Conservation (phyloP, 2,797 vertebrate species). For the Peromyscus melanophrys region DNA sequence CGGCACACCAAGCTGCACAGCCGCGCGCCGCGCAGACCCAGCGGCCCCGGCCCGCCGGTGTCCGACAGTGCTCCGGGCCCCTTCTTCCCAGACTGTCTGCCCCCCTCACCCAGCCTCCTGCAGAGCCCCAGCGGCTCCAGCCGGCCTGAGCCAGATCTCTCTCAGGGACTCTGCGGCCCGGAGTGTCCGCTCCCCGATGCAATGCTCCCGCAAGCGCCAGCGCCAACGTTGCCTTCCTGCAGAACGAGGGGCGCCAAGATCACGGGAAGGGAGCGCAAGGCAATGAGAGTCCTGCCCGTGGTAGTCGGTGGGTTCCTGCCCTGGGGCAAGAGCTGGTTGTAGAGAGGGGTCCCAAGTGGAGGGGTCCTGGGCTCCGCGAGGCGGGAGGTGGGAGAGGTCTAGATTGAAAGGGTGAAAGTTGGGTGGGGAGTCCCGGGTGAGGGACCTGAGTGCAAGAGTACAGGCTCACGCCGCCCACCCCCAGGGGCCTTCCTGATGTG, state of each 20-base stretch:
- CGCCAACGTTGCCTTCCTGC: constrained; percentile 83
- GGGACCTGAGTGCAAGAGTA: background rate
- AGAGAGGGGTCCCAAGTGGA: background rate
- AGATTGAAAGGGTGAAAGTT: background rate
- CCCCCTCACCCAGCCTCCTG: constrained; percentile 51
- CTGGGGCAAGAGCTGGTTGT: fast-evolving
- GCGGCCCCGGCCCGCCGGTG: constrained; percentile 88
- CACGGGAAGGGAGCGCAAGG: constrained; percentile 95
- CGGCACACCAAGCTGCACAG: constrained; percentile 93
- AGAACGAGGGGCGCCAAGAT: constrained; percentile 92
- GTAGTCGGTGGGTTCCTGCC: constrained; percentile 94
- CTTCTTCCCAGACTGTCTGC: constrained; percentile 82
- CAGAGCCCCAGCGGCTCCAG: constrained; percentile 85
- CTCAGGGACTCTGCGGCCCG: constrained; percentile 87
- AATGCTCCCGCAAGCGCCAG: constrained; percentile 89
- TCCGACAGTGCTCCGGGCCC: constrained; percentile 69
- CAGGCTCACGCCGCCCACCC: background rate
- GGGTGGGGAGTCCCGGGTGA: background rate
- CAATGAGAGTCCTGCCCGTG: constrained; percentile 96
- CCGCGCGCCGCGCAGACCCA: constrained; percentile 89
- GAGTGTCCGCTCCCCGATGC: background rate
- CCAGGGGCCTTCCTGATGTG: constrained; percentile 97
- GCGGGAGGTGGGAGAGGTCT: background rate
- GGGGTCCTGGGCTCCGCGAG: background rate
- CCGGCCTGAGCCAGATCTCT: constrained; percentile 84